phyloP scores from a whole-genome alignment of 2,888 invertebrate genomes.

The Pristionchus entomophagus region DNA sequence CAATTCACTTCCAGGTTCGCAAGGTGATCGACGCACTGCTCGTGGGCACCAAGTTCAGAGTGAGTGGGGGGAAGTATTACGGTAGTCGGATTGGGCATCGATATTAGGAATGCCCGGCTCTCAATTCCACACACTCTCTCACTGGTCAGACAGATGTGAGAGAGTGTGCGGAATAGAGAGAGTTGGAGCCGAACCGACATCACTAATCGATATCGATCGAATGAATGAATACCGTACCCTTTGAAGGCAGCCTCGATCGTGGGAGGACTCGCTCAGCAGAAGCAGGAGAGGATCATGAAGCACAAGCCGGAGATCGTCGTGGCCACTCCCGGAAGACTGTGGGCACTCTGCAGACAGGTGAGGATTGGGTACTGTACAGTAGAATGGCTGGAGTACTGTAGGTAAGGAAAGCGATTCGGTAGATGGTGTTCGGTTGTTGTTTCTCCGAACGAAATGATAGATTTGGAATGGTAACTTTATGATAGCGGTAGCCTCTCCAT shows the following conservation, averaged over 20 bases:
- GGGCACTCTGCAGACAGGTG: slow-evolving; percentile 89
- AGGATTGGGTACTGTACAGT: background rate
- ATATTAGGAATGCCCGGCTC: too few relatives aligned
- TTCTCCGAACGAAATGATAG: too few relatives aligned
- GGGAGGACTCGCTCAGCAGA: slow-evolving; percentile 93
- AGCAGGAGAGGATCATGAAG: slow-evolving; percentile 88
- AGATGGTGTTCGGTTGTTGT: too few relatives aligned
- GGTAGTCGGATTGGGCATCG: background rate
- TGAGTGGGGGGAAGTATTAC: slow-evolving; percentile 71
- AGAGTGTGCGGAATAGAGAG: too few relatives aligned
- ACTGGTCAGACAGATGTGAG: too few relatives aligned
- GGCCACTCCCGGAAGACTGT: slow-evolving; percentile 95
- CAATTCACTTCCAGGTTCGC: slow-evolving; percentile 83
- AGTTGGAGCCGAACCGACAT: too few relatives aligned
- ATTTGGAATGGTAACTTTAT: too few relatives aligned
- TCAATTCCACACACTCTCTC: too few relatives aligned
- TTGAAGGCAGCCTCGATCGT: slow-evolving; percentile 86
- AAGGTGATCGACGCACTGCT: slow-evolving; percentile 87
- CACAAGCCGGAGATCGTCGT: slow-evolving; percentile 91
- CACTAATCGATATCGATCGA: slow-evolving; percentile 4
- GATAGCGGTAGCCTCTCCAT: too few relatives aligned
- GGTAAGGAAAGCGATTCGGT: too few relatives aligned
- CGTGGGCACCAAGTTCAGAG: slow-evolving; percentile 84
- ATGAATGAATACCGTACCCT: background rate
- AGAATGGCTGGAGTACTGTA: too few relatives aligned